A percentile compares a stretch with the other conserved stretches of the same genome.
Conservation (phyloP, 1,140 invertebrate genomes). For the Caenorhabditis elegans region DNA sequence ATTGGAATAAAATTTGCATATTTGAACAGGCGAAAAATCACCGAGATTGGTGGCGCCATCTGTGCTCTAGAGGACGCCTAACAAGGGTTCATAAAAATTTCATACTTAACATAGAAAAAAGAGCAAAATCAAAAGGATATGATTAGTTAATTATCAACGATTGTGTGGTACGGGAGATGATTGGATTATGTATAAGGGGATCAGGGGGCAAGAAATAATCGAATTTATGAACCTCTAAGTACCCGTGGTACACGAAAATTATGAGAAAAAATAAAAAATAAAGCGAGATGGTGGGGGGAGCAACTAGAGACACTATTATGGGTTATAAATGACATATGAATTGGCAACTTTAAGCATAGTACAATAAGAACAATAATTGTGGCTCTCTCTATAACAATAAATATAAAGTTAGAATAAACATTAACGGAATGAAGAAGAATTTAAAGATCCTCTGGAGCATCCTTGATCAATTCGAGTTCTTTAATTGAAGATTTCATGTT, state of each 20-base stretch:
- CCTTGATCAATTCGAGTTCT: background rate
- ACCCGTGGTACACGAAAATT: background rate
- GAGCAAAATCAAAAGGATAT: background rate
- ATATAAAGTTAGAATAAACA: slow-evolving; percentile 1
- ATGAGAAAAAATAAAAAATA: background rate
- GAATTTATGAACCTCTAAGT: background rate
- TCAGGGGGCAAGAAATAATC: too few relatives aligned
- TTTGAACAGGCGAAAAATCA: background rate
- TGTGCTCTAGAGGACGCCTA: too few relatives aligned
- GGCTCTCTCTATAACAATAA: background rate
- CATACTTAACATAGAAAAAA: slow-evolving; percentile 9
- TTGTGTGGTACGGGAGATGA: background rate
- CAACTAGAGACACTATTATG: slow-evolving; percentile 13
- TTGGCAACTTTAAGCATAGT: slow-evolving; percentile 21
- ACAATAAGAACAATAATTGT: background rate
- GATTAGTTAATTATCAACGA: slow-evolving; percentile 26
- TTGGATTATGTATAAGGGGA: background rate
- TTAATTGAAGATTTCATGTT: background rate
- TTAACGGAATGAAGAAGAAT: background rate
- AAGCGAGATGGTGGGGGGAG: background rate
- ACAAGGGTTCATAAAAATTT: slow-evolving; percentile 8
- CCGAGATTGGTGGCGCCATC: background rate
- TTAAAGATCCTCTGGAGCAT: background rate
- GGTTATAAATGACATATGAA: slow-evolving; percentile 11
- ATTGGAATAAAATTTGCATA: background rate